A percentile compares a stretch with the other conserved stretches of the same genome.
These are phyloP conservation scores for Oreohelix idahoensis DNA, from an alignment of 1,140 invertebrate genomes.

Conservation along the genomic window DNA sequence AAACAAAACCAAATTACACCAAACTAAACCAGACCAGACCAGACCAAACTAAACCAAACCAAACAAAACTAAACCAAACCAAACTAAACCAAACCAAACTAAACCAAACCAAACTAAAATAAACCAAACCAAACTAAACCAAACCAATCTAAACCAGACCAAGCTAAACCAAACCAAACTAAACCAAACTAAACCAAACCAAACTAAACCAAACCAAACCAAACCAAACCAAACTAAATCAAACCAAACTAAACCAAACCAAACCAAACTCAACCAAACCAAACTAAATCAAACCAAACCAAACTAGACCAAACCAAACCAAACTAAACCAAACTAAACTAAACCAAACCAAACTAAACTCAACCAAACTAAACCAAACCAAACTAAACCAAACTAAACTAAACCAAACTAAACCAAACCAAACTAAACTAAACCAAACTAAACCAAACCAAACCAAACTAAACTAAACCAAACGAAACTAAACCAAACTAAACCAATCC, in stretches of 20 bases:
- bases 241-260: not conserved
- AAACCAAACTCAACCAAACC: not conserved
- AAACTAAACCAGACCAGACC: not conserved
- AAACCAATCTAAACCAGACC: not conserved
- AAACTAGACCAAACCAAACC: not conserved
- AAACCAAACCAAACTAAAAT: not conserved
- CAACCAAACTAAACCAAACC: not conserved
- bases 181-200: not conserved
- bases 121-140: not conserved
- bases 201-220: not conserved
- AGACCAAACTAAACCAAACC: not conserved
- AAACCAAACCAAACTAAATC: not conserved
- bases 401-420: not conserved
- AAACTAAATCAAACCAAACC: not conserved
- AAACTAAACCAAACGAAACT: not conserved
- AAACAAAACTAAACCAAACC: not conserved
- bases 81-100: not conserved
- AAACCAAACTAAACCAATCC: not conserved
- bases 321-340: not conserved
- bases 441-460: not conserved
- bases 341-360: not conserved
- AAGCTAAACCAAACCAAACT: not conserved
- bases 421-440: not conserved
- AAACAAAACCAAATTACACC: not conserved
- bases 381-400: not conserved